Evolutionary conservation across 2,888 invertebrate species (phyloP), one percentile per base, ranked within the genome.

Genomic region (Pecten maximus): DNA sequence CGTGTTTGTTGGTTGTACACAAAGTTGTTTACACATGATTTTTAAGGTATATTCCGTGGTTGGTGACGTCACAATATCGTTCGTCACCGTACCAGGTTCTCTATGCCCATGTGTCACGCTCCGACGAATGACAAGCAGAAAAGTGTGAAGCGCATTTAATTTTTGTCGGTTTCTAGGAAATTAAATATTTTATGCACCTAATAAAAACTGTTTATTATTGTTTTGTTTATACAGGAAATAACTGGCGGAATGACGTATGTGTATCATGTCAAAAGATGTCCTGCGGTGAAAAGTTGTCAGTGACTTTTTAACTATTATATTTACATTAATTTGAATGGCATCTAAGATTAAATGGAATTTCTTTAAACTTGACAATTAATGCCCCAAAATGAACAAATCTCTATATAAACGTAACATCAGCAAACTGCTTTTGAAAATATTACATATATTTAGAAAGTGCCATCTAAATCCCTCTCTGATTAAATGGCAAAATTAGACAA

Each of bases 21-120:
- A 35, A 1, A 4, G 35, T 74, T 74, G 35, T 74, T 74, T 54
- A 54, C 54, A 54, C 23, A 6, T 54, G 54, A 19, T 23, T 54
- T 54, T 8, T n/a, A 6, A 54, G 54, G 54, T 54, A 28, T 35
- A 74, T 23, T 6, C 35, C 28, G 1, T 10, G 23, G n/a, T n/a
- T 23, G 74, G 28, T 74, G 74, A 74, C 74, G 74, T 74, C 74
- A 74, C 35, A 74, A 74, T 44, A 44, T 74, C 74, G 74, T 74
- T 15, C 74, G 2, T 28, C 35, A 28, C 28, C 35, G 74, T 74
- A 35, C 74, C 74, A 6, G 74, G 74, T 74, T 74, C 74, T 74
- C 28, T 28, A 2, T 19, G n/a, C 19, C 8, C 28, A 35, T 35
- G 74, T 74, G 74, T 28, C 74, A 74, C 23, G 74, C 74, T 23